Conservation (phyloP, 2,888 invertebrate genomes). For the Cataglyphis rosenhaueri region DNA sequence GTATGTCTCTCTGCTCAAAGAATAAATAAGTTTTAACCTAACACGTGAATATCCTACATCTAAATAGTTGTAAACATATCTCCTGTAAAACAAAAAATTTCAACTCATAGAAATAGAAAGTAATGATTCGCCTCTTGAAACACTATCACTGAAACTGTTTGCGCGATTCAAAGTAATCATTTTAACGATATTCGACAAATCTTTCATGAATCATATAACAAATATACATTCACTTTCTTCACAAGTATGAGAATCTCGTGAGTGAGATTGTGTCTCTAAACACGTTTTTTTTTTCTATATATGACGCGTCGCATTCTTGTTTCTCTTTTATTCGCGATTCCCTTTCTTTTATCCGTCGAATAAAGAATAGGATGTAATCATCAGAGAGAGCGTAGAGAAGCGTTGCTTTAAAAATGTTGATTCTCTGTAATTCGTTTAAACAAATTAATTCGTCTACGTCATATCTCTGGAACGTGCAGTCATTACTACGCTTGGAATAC, state of each 20-base stretch:
- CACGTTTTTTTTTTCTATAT: constrained; percentile 45
- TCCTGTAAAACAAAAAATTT: constrained; percentile 5
- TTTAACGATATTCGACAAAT: constrained; percentile 4
- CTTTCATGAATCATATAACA: constrained; percentile 5
- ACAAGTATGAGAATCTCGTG: constrained; percentile 51
- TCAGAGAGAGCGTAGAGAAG: constrained; percentile 66
- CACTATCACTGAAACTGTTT: background rate
- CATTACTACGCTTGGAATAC: constrained; percentile 61
- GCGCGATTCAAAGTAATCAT: background rate
- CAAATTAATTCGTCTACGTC: constrained; percentile 60
- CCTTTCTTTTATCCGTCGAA: constrained; percentile 47
- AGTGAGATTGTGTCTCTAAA: constrained; percentile 60
- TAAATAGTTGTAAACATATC: background rate
- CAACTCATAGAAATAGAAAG: constrained; percentile 3
- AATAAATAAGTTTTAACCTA: background rate
- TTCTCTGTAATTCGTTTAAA: constrained; percentile 63
- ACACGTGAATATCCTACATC: background rate
- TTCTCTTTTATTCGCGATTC: constrained; percentile 39
- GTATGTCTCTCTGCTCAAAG: background rate
- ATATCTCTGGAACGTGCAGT: constrained; percentile 66
- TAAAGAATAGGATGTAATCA: constrained; percentile 64
- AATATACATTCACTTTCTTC: constrained; percentile 32
- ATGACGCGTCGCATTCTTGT: constrained; percentile 39
- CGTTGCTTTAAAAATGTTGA: constrained; percentile 76
- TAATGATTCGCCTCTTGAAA: background rate